phyloP scores from a whole-genome alignment of 2,113 vertebrate species.

The Silurus meridionalis region DNA sequence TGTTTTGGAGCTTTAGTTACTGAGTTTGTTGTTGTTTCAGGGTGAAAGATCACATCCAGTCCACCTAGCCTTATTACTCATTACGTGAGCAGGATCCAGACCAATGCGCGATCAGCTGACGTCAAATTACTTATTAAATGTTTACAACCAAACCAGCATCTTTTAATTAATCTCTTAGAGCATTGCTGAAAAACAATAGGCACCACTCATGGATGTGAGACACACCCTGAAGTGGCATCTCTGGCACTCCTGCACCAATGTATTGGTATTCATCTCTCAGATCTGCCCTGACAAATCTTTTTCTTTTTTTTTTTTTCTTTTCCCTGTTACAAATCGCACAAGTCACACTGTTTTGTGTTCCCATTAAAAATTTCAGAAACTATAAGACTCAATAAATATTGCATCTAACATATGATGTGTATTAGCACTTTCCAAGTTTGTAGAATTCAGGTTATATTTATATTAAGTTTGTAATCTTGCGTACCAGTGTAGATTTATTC shows the following conservation, averaged over 20 bases:
- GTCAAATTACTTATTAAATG: neutral
- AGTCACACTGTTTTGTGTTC: neutral
- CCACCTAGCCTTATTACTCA: neutral
- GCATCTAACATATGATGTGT: neutral
- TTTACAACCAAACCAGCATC: neutral
- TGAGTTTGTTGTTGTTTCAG: neutral
- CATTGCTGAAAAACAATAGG: neutral
- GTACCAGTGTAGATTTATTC: too few relatives aligned
- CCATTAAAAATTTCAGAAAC: neutral
- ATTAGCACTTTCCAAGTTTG: too few relatives aligned
- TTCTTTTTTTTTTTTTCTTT: too few relatives aligned
- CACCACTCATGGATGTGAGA: neutral
- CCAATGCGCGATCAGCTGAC: neutral
- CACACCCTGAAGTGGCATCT: conserved; percentile 37
- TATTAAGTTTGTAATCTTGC: too few relatives aligned
- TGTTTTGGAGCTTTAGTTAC: neutral
- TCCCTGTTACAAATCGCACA: neutral
- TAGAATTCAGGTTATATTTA: too few relatives aligned
- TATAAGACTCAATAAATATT: neutral
- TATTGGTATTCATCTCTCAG: neutral
- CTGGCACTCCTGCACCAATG: conserved; percentile 8
- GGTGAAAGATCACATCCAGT: neutral
- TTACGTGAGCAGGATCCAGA: neutral
- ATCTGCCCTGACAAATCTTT: neutral
- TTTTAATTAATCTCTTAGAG: neutral